These are phyloP conservation scores for Phyllopteryx taeniolatus DNA, from an alignment of 2,113 vertebrate genomes.

Conservation along the genomic window DNA sequence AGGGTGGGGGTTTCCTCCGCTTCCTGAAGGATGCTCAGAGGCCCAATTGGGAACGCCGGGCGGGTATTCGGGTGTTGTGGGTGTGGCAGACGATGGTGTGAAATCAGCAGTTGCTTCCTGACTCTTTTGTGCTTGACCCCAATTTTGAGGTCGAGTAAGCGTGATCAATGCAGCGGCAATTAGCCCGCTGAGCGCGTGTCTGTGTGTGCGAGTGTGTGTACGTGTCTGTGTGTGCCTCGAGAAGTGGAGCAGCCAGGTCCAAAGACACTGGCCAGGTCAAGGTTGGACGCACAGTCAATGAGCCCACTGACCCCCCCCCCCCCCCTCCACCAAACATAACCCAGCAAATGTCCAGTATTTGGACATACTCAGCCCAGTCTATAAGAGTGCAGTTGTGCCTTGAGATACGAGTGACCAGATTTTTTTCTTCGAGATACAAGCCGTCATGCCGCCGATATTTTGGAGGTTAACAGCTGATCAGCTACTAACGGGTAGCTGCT, in stretches of 20 bases:
- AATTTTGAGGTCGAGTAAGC: slow-evolving; percentile 73
- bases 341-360: not conserved
- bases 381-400: not conserved
- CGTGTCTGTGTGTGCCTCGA: slow-evolving; percentile 7
- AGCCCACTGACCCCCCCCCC: slow-evolving; percentile 12
- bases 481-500: not conserved
- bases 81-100: slow-evolving; percentile 38
- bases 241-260: slow-evolving; percentile 23
- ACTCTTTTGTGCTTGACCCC: slow-evolving; percentile 71
- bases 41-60: slow-evolving; percentile 24
- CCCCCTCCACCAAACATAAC: not conserved
- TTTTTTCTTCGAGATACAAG: no score
- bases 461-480: no score
- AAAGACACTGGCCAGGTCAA: slow-evolving; percentile 14
- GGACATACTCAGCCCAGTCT: not conserved
- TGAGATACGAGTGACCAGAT: no score
- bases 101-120: slow-evolving; percentile 48
- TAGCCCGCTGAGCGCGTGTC: slow-evolving; percentile 51
- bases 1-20: slow-evolving; percentile 3
- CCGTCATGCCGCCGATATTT: no score
- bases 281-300: slow-evolving; percentile 53
- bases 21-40: slow-evolving; percentile 48
- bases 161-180: slow-evolving; percentile 64
- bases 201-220: slow-evolving; percentile 9
- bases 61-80: slow-evolving; percentile 21